Conservation (phyloP, 2,888 invertebrate species). For the Scaptodrosophila latifasciaeformis region DNA sequence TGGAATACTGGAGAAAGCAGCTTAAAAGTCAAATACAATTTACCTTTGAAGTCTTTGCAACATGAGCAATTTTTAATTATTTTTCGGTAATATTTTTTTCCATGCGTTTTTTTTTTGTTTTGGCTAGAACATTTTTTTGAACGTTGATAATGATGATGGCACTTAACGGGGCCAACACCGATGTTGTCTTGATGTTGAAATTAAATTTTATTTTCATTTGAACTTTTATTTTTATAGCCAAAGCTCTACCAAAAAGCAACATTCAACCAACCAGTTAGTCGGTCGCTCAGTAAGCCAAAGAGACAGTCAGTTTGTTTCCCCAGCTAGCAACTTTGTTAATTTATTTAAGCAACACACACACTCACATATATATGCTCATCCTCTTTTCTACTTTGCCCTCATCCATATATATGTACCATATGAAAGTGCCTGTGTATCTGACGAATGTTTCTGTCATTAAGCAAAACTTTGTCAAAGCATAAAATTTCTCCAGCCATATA, state of each 20-base stretch:
- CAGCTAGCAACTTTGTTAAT: constrained; percentile 52
- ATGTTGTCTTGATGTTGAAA: constrained; percentile 34
- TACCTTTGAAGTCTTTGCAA: no score
- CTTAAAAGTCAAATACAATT: no score
- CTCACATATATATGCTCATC: constrained; percentile 8
- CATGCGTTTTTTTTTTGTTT: no score
- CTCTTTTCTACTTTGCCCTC: no score
- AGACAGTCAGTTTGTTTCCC: neutral
- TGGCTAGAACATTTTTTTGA: constrained; percentile 1
- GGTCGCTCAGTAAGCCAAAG: no score
- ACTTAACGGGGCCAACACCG: constrained; percentile 37
- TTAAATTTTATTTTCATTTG: constrained; percentile 61
- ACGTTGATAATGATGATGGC: constrained; percentile 40
- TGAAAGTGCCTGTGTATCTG: constrained; percentile 26
- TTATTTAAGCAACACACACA: constrained; percentile 47
- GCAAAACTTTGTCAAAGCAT: constrained; percentile 60
- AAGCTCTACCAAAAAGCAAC: constrained; percentile 44
- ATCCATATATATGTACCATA: no score
- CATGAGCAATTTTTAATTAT: no score
- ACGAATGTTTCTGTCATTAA: constrained; percentile 57
- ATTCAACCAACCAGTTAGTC: constrained; percentile 6
- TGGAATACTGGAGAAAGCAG: no score
- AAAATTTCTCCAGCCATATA: constrained; percentile 33
- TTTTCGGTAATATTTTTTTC: no score
- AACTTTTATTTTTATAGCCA: constrained; percentile 53